Conservation (phyloP, 2,113 vertebrate species). For the Ranitomeya variabilis region DNA sequence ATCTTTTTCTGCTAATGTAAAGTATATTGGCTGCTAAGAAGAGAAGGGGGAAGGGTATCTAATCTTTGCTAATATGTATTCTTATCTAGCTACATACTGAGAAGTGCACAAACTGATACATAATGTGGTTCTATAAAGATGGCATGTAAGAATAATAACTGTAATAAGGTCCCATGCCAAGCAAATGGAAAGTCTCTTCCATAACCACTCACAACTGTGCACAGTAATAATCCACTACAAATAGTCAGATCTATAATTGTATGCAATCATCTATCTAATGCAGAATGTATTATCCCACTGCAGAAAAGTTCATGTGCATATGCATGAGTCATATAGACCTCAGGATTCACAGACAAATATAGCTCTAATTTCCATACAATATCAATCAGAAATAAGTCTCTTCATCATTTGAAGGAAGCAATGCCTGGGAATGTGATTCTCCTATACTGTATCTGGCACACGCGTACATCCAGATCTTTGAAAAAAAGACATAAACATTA, state of each 20-base stretch:
- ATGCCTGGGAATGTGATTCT: background rate
- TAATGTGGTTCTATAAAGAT: background rate
- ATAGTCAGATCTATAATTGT: background rate
- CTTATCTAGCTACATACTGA: background rate
- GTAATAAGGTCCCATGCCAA: background rate
- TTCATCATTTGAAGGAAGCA: background rate
- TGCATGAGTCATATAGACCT: conserved; percentile 1
- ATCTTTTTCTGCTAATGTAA: background rate
- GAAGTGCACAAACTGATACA: background rate
- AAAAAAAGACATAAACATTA: background rate
- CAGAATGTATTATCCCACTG: background rate
- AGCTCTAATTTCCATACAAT: background rate
- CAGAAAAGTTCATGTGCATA: conserved; percentile 6
- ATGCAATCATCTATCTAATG: background rate
- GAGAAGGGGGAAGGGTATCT: background rate
- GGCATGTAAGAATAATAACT: background rate
- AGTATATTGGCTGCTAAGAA: background rate
- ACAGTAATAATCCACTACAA: background rate
- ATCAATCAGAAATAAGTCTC: background rate
- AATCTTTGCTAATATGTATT: background rate
- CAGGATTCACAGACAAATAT: background rate
- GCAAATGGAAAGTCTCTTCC: background rate
- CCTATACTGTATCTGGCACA: background rate
- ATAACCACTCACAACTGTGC: background rate
- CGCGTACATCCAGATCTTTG: background rate